phyloP scores from a whole-genome alignment of 2,888 invertebrate species.

The Bimastos eiseni region DNA sequence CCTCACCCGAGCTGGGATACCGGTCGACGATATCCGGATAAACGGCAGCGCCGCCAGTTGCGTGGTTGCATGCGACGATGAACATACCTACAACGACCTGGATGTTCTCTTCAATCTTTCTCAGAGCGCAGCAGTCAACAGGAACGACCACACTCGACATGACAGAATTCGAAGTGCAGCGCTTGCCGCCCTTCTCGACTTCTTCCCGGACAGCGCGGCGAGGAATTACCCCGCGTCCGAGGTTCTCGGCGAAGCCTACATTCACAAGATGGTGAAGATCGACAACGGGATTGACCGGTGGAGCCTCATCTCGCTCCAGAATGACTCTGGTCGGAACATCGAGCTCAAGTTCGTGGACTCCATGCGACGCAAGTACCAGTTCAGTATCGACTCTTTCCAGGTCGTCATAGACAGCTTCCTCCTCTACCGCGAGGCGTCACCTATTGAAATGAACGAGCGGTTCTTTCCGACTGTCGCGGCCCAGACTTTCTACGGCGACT shows the following conservation, averaged over 20 bases:
- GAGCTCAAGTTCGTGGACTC: conserved; percentile 98
- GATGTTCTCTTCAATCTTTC: conserved; percentile 98
- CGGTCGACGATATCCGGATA: conserved; percentile 79
- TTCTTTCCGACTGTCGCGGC: conserved; percentile 88
- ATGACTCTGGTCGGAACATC: conserved; percentile 78
- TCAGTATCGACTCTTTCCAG: conserved; percentile 94
- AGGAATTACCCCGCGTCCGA: conserved; percentile 89
- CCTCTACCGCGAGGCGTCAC: conserved; percentile 77
- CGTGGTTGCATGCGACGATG: conserved; percentile 76
- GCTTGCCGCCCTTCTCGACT: conserved; percentile 86
- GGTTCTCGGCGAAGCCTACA: conserved; percentile 81
- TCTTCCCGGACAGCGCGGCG: conserved; percentile 77
- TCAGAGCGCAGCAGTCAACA: conserved; percentile 66
- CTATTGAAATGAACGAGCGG: conserved; percentile 79
- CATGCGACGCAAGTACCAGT: conserved; percentile 98
- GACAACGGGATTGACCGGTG: conserved; percentile 80
- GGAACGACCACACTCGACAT: conserved; percentile 43
- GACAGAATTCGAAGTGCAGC: conserved; percentile 95
- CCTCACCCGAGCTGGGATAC: conserved; percentile 77
- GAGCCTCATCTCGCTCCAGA: conserved; percentile 97
- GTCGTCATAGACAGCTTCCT: conserved; percentile 93
- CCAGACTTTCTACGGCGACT: conserved; percentile 94
- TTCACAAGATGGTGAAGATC: conserved; percentile 97
- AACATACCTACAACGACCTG: conserved; percentile 85
- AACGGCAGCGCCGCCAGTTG: conserved; percentile 97